A percentile compares a stretch with the other conserved stretches of the same genome.
These are phyloP conservation scores for Drosophila kohkoa DNA, from an alignment of 1,140 invertebrate genomes.

Conservation along the genomic window DNA sequence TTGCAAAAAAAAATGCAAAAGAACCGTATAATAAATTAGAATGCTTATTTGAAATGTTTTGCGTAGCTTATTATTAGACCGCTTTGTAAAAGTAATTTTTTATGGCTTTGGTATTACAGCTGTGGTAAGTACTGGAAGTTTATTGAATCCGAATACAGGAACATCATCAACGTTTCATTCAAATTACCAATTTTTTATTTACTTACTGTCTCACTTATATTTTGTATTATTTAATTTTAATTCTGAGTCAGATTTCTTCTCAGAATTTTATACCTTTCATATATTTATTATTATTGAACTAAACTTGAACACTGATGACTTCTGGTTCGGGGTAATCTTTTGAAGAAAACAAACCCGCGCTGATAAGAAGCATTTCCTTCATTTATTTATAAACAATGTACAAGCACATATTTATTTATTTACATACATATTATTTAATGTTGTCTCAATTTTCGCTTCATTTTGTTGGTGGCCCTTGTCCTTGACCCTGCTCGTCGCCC, in stretches of 20 bases:
- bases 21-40: conserved; percentile 36
- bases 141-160: neutral
- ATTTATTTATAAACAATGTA: conserved; percentile 8
- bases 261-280: neutral
- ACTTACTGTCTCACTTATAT: neutral
- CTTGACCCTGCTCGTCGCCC: conserved; percentile 5
- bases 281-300: too few species aligned
- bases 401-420: neutral
- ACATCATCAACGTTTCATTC: too few species aligned
- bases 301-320: neutral
- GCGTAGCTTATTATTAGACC: conserved; percentile 32
- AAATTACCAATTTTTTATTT: too few species aligned
- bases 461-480: conserved; percentile 44
- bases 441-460: conserved; percentile 8
- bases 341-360: conserved; percentile 20
- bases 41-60: conserved; percentile 38
- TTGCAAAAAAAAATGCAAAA: conserved; percentile 21
- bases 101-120: conserved; percentile 9
- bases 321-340: neutral
- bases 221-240: neutral
- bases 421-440: neutral
- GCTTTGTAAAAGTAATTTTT: conserved; percentile 51
- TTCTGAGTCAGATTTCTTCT: neutral
- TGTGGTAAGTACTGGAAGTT: conserved; percentile 52
- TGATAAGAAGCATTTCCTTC: conserved; percentile 52